A percentile compares a stretch with the other conserved stretches of the same genome.
Evolutionary conservation across 2,113 vertebrate genomes (phyloP).

Genomic region (Athene cunicularia): DNA sequence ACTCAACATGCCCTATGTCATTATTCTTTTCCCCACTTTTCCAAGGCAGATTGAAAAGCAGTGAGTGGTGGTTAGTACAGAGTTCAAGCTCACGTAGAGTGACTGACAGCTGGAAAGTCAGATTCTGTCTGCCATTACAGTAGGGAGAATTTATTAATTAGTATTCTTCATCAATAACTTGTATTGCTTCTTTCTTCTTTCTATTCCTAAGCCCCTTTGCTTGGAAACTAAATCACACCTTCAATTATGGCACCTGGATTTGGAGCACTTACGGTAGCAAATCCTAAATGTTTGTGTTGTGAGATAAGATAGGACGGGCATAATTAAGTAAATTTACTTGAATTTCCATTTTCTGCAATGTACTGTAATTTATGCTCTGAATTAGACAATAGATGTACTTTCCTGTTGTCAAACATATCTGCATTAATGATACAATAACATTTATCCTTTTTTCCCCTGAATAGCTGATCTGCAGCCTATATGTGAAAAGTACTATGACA

Average conservation of each 20-base stretch:
- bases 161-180: not conserved
- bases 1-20: not conserved
- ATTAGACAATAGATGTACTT: not conserved
- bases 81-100: not conserved
- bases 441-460: not conserved
- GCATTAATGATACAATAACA: not conserved
- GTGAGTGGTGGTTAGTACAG: not conserved
- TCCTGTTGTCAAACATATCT: not conserved
- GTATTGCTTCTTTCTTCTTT: not conserved
- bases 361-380: not conserved
- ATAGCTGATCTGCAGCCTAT: not conserved
- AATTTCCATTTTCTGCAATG: not conserved
- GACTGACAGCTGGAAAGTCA: not conserved
- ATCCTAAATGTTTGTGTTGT: not conserved
- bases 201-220: not conserved
- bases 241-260: not conserved
- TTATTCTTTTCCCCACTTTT: not conserved
- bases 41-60: not conserved
- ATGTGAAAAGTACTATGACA: not conserved
- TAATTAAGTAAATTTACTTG: not conserved
- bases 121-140: not conserved
- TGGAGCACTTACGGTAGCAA: not conserved
- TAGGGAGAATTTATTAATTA: not conserved
- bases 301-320: not conserved
- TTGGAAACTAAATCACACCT: not conserved